Conservation (phyloP, 1,140 invertebrate genomes). For the Eumeta japonica region DNA sequence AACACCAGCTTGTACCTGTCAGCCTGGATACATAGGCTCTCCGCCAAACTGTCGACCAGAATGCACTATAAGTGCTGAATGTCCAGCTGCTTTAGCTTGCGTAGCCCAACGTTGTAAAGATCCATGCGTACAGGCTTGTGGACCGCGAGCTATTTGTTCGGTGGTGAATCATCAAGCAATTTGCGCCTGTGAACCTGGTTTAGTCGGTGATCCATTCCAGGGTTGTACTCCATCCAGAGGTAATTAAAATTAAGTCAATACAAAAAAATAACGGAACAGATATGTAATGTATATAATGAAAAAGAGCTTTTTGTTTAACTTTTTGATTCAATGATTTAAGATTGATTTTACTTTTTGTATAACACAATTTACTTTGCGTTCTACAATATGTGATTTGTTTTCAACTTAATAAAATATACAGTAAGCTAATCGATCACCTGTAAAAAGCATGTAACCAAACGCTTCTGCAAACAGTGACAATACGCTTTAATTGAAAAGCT, state of each 20-base stretch:
- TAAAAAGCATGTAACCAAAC: constrained; percentile 33
- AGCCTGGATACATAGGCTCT: constrained; percentile 71
- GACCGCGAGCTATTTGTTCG: constrained; percentile 62
- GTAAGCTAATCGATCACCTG: too few species aligned
- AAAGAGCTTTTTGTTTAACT: too few species aligned
- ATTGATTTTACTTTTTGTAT: too few species aligned
- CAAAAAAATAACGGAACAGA: too few species aligned
- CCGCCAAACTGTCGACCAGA: constrained; percentile 80
- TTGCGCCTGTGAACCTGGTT: constrained; percentile 67
- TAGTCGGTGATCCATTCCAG: constrained; percentile 74
- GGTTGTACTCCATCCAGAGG: constrained; percentile 59
- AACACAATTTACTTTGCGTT: background rate
- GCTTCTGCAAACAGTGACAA: constrained; percentile 51
- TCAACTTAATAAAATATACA: too few species aligned
- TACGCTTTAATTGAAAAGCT: constrained; percentile 45
- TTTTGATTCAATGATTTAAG: too few species aligned
- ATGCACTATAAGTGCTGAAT: constrained; percentile 74
- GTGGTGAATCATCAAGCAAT: constrained; percentile 69
- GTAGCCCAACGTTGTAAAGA: constrained; percentile 70
- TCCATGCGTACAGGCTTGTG: constrained; percentile 72
- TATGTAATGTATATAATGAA: too few species aligned
- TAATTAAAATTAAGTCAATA: constrained; percentile 15
- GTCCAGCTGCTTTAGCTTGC: constrained; percentile 69
- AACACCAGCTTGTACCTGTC: constrained; percentile 76
- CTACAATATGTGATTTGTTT: too few species aligned